phyloP scores from a whole-genome alignment of 2,888 invertebrate species.

The Pherbina coryleti region DNA sequence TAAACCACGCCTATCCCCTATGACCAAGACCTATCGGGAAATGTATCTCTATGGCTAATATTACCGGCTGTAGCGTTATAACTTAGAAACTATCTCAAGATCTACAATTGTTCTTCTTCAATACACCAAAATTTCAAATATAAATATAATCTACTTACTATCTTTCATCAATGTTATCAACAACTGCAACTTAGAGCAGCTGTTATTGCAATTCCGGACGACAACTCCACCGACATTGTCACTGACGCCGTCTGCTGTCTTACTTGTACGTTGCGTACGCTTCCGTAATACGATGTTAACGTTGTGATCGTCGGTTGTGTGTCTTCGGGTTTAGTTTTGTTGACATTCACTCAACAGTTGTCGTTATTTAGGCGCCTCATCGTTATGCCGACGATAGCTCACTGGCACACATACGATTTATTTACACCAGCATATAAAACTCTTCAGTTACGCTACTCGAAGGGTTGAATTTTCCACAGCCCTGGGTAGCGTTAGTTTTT shows the following conservation, averaged over 20 bases:
- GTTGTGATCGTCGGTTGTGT: not conserved
- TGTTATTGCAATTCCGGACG: not conserved
- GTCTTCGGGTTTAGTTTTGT: conserved; percentile 19
- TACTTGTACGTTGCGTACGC: not conserved
- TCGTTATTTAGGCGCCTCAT: conserved; percentile 30
- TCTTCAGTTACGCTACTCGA: too few species aligned
- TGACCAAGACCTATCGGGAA: too few species aligned
- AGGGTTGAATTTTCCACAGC: too few species aligned
- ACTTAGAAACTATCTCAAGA: too few species aligned
- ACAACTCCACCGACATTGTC: conserved; percentile 10
- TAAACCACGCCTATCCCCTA: too few species aligned
- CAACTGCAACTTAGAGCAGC: not conserved
- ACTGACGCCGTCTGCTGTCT: conserved; percentile 24
- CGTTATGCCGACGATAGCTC: not conserved
- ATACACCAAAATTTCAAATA: too few species aligned
- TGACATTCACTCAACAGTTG: conserved; percentile 34
- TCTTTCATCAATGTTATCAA: not conserved
- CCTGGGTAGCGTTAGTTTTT: not conserved
- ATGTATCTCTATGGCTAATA: too few species aligned
- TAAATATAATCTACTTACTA: too few species aligned
- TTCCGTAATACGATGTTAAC: not conserved
- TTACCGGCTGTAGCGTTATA: too few species aligned
- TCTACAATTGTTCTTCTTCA: too few species aligned
- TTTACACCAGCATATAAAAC: too few species aligned
- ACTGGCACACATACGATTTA: too few species aligned